Evolutionary conservation across 92 coral and sea anemone species (phyloP), one percentile per base, ranked within the genome.

Genomic region (Plumapathes pennacea): DNA sequence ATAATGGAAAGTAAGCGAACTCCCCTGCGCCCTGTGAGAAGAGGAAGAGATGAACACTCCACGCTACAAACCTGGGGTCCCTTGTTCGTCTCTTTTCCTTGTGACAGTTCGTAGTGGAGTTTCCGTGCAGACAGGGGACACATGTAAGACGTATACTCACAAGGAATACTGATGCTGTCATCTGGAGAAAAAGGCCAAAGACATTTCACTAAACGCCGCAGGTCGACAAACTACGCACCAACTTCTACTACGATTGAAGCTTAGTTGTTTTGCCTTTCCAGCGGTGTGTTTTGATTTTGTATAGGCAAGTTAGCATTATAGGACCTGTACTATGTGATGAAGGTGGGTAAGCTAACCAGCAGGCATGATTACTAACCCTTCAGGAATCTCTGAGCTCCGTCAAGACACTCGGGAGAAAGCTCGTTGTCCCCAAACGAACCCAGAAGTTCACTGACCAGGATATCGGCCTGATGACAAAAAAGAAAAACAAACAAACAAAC

Each of bases 361-460:
- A n/a, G n/a, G n/a, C n/a, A n/a, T n/a, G n/a, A n/a, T 6, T n/a
- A 8, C 52, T 42, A 21, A 87, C 97, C 98, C 78, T 92, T 92
- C 10, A 92, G 66, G 71, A 88, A 92, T n/a, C 92, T 69, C 56
- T 92, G 96, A 4, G 98, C 98, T 38, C 98, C 98, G 46, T 92
- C 94, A 2, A 92, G 77, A 67, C 98, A 92, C 42, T 92, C 98
- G 5, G 98, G 98, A 7, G 98, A 92, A 13, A 92, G 61, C 25
- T 92, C 98, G 23, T 92, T 92, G 64, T 92, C 98, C 30, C 98
- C 98, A 68, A 92, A 92, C 14, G 98, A 92, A 34, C 98, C 98
- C 46, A 92, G 54, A 62, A 92, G 57, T 70, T 92, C 98, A 48
- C 98, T 92, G 41, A 92, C 98, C n/a, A 92, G 69, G 10, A 92